Base-by-base conservation (phyloP, 2,888 invertebrate genomes). In the Drosophila subsilvestris region DNA sequence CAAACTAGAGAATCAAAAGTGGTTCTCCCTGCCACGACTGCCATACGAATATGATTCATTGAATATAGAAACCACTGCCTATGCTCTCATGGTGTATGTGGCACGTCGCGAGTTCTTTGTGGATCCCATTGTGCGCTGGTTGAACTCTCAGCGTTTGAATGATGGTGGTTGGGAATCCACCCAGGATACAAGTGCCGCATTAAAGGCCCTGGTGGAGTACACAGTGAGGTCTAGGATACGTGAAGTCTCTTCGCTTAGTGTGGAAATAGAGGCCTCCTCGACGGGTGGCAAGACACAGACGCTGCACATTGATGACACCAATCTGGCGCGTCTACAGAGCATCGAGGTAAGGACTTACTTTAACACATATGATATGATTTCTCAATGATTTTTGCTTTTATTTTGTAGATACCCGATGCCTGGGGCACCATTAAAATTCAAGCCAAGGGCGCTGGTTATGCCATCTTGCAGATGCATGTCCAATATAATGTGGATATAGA, bases 401-500 rank as follows among this genome's bases (percentile, higher is more conserved):
- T 1, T 8, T 6, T 27, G 3, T 29, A 96, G 96, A 97, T 98
- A 91, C 97, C 97, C 0, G 95, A 96, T 88, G 98, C 98, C 50
- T 98, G 97, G 96, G 98, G 98, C 86, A 97, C 97, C 0, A 97
- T 98, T 43, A 96, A 97, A 92, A 97, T 98, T 50, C 96, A 97
- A 81, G 98, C 97, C 0, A 96, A 96, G 90, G 99, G 98, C 75
- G 96, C 97, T 3, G 98, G 98, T n/a, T 97, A 96, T 92, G 98
- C 98, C 4, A 95, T 98, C 86, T 93, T 98, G 78, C 98, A 98
- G 93, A 95, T 98, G 95, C 96, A 96, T 42, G 97, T 97, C 27
- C 96, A 97, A 91, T 98, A 98, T 93, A 97, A 97, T 93, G 97
- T 98, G 56, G 98, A 98, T 91, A 95, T 95, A 80, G 93, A 94